A percentile compares a stretch with the other conserved stretches of the same genome.
These are phyloP conservation scores for Tanytarsus gracilentus DNA, from an alignment of 2,888 invertebrate species.

Conservation along the genomic window DNA sequence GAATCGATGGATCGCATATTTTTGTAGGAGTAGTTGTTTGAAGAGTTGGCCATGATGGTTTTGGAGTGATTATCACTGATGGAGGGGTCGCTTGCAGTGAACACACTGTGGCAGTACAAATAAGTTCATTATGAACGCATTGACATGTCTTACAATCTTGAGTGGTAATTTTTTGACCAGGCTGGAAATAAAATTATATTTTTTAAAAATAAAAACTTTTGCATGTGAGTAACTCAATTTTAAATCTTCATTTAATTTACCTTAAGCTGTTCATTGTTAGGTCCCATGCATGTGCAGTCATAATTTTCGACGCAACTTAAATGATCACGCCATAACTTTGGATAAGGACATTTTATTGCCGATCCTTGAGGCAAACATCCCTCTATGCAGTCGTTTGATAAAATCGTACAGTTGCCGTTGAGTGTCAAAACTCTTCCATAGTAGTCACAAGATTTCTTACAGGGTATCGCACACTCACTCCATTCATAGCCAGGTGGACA, in stretches of 20 bases:
- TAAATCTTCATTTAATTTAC: constrained; percentile 38
- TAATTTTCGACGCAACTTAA: constrained; percentile 59
- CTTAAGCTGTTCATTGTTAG: constrained; percentile 55
- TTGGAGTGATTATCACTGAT: not conserved
- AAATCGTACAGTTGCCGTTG: constrained; percentile 42
- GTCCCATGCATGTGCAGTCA: constrained; percentile 67
- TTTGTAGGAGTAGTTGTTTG: too few relatives aligned
- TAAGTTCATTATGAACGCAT: constrained; percentile 65
- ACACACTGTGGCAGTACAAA: constrained; percentile 55
- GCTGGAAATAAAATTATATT: constrained; percentile 44
- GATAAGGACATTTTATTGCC: constrained; percentile 43
- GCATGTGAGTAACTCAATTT: constrained; percentile 8
- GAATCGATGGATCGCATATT: constrained; percentile 46
- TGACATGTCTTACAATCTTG: constrained; percentile 65
- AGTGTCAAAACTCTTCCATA: constrained; percentile 46
- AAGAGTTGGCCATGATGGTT: not conserved
- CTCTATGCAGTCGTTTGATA: constrained; percentile 11
- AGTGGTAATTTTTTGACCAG: constrained; percentile 54
- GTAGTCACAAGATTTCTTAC: constrained; percentile 59
- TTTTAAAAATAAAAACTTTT: constrained; percentile 23
- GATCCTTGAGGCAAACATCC: constrained; percentile 32
- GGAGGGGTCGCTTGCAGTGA: constrained; percentile 4
- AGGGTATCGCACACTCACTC: constrained; percentile 58
- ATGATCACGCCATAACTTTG: constrained; percentile 58
- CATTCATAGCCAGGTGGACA: constrained; percentile 19